These are phyloP conservation scores for Toxostoma redivivum DNA, from an alignment of 2,113 vertebrate species.

Conservation along the genomic window DNA sequence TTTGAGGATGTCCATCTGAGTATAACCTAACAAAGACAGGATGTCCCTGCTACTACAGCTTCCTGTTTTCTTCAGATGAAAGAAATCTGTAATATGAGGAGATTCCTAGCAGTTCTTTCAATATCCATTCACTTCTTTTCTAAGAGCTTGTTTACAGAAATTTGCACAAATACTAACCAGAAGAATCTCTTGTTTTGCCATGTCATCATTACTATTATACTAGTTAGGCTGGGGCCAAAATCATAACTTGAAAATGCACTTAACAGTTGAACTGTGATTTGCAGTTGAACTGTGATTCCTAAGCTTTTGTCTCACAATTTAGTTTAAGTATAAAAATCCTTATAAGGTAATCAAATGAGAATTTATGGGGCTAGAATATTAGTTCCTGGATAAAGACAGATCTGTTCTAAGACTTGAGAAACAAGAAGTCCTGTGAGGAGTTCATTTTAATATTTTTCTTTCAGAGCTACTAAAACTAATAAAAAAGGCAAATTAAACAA, in stretches of 20 bases:
- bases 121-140: background rate
- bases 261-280: background rate
- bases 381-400: background rate
- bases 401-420: background rate
- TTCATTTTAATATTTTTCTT: background rate
- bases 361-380: background rate
- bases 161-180: background rate
- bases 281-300: background rate
- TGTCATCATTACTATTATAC: background rate
- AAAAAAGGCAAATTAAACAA: background rate
- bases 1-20: background rate
- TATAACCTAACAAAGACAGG: constrained; percentile 17
- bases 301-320: background rate
- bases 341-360: background rate
- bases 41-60: constrained; percentile 19
- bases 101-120: background rate
- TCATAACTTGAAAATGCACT: background rate
- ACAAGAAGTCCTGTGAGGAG: background rate
- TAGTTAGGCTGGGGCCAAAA: background rate
- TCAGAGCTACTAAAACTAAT: background rate
- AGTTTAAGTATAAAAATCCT: background rate
- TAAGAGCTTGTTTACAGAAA: background rate
- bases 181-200: background rate
- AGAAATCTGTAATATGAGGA: background rate
- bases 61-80: constrained; percentile 33